phyloP scores from a whole-genome alignment of 2,797 vertebrate species.

The Avahi laniger region DNA sequence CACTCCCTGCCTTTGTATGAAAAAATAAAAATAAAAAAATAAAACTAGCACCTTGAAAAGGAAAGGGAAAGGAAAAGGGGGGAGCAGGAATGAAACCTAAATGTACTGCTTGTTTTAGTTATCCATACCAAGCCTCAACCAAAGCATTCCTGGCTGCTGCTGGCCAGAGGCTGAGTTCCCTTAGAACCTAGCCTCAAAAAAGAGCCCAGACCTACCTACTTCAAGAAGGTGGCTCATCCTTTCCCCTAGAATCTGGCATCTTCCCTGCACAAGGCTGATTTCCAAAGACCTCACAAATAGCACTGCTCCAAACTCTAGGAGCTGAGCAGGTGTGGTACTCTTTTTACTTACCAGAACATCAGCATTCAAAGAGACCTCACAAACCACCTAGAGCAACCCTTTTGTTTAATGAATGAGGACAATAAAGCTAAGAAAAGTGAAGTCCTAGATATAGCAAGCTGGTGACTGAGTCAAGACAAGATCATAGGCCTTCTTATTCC shows the following conservation, averaged over 20 bases:
- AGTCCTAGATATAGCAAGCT: not conserved
- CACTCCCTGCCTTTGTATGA: no score
- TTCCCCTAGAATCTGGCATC: constrained; percentile 15
- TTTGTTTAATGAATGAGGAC: constrained; percentile 22
- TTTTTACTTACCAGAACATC: constrained; percentile 11
- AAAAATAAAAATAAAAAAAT: no score
- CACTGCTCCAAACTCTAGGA: not conserved
- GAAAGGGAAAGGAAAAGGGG: not conserved
- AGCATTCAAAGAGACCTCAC: not conserved
- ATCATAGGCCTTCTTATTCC: constrained; percentile 16
- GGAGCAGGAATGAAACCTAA: constrained; percentile 23
- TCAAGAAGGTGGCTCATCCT: not conserved
- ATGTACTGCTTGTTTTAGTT: constrained; percentile 44
- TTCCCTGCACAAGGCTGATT: constrained; percentile 18
- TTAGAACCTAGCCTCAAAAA: constrained; percentile 59
- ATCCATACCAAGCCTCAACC: constrained; percentile 43
- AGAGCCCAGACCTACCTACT: constrained; percentile 42
- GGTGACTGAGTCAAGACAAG: not conserved
- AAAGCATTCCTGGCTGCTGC: constrained; percentile 37
- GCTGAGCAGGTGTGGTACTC: not conserved
- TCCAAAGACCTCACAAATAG: constrained; percentile 28
- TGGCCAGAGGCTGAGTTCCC: constrained; percentile 60
- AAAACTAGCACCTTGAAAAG: not conserved
- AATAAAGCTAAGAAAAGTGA: constrained; percentile 44
- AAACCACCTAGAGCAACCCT: not conserved